phyloP scores from a whole-genome alignment of 2,113 vertebrate genomes.

The Setophaga petechia region DNA sequence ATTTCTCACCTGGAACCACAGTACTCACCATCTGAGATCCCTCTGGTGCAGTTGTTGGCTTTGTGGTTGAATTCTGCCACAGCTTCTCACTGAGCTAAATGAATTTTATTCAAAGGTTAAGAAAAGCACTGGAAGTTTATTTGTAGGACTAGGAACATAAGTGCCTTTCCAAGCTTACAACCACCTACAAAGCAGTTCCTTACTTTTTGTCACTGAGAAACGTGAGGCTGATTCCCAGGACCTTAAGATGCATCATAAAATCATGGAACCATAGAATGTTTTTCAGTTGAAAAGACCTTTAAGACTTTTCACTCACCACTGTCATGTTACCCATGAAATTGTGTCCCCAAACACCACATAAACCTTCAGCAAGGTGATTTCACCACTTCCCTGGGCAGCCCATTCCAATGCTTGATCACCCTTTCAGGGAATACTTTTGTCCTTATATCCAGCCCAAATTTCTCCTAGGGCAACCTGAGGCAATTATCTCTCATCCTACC shows the following conservation, averaged over 20 bases:
- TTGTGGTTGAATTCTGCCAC: neutral
- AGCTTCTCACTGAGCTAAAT: neutral
- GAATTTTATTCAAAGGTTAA: neutral
- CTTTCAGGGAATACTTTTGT: neutral
- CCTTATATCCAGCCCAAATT: neutral
- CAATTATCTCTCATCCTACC: neutral
- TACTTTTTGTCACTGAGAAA: neutral
- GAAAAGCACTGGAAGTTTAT: neutral
- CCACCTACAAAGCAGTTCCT: neutral
- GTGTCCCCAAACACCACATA: neutral
- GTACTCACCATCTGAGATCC: neutral
- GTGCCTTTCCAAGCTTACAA: neutral
- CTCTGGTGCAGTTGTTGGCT: neutral
- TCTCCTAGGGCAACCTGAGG: neutral
- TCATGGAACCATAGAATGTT: neutral
- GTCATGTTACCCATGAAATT: neutral
- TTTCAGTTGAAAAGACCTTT: neutral
- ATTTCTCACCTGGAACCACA: neutral
- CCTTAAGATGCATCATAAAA: neutral
- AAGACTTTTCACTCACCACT: neutral
- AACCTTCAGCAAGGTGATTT: rapidly evolving
- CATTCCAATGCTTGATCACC: rapidly evolving
- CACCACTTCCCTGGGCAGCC: neutral
- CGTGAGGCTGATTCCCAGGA: neutral
- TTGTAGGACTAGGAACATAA: neutral